Conservation (phyloP, 2,797 vertebrate genomes). For the Chelidonichthys spinosus region DNA sequence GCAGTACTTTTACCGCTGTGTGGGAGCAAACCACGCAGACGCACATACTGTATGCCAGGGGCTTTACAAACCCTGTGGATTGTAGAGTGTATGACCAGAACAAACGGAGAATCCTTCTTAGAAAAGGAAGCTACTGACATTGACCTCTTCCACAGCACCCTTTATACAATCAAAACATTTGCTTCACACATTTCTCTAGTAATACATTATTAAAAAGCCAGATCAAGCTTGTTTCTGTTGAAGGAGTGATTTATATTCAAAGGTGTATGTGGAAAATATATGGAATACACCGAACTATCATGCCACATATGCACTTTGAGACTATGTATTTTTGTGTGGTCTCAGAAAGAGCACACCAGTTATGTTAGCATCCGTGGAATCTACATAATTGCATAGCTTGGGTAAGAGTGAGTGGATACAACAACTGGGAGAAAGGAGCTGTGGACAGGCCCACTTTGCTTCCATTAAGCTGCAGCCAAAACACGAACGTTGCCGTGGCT, state of each 20-base stretch:
- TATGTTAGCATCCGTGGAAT: slow-evolving; percentile 80
- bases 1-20: slow-evolving; percentile 3
- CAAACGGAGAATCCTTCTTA: slow-evolving; percentile 24
- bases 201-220: slow-evolving; percentile 6
- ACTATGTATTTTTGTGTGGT: slow-evolving; percentile 79
- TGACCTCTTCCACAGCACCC: neutral
- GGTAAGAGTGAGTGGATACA: slow-evolving; percentile 66
- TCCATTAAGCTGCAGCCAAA: slow-evolving; percentile 79
- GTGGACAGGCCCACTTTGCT: slow-evolving; percentile 78
- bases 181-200: slow-evolving; percentile 18
- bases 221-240: slow-evolving; percentile 5
- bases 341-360: slow-evolving; percentile 61
- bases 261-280: slow-evolving; percentile 15
- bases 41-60: neutral
- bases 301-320: slow-evolving; percentile 67
- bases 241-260: slow-evolving; percentile 36
- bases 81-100: slow-evolving; percentile 26
- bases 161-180: neutral
- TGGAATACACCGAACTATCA: slow-evolving; percentile 11
- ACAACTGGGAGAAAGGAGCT: slow-evolving; percentile 66
- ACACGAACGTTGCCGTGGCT: slow-evolving; percentile 77
- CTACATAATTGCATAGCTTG: slow-evolving; percentile 72
- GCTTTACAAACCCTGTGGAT: slow-evolving; percentile 25
- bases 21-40: slow-evolving; percentile 5
- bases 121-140: slow-evolving; percentile 18